Base-by-base conservation (phyloP, 2,113 vertebrate species). In the Odontophorus gujanensis region DNA sequence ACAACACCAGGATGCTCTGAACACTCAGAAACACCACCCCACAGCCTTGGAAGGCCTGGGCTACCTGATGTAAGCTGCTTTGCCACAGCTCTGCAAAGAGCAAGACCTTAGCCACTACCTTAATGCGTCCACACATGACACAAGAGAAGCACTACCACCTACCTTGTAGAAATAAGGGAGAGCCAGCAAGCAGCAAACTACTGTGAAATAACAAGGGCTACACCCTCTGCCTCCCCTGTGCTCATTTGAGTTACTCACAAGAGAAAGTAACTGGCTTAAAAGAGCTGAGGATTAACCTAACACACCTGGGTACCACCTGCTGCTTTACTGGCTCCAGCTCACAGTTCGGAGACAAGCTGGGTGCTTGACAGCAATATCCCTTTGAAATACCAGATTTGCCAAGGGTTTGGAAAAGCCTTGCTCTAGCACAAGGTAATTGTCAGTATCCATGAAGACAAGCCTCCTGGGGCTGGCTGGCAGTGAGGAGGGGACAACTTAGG, bases 301-400 rank as follows among this genome's bases (percentile, higher is more conserved):
- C 42, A 47, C 72, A 75, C 85, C 87, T 77, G 65, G 63, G 59
- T 91, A 87, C 92, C 79, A 74, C 93, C 88, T 91, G 85, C 85
- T 93, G 92, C 61, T 83, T 91, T 77, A 87, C 72, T 47, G 87
- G 85, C 92, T 93, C 80, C 90, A 78, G 76, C 76, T 90, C 85
- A 81, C 43, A 57, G 73, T 77, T 93, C 69, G 83, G 51, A 66
- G 82, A 83, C 34, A 67, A 83, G 68, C 79, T 91, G 53, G 12
- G 48, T 32, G n/a, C 36, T 88, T 88, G 90, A 75, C 68, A 93
- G 51, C 81, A 74, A 36, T 32, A 74, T 59, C 32, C 73, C 72
- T 95, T 93, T 95, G 92, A 94, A 93, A 96, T 67, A 47, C 87
- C 61, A 85, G 2, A 62, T 62, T 40, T 62, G 61, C 38, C 22